Base-by-base conservation (phyloP, 92 coral and sea anemone species). In the Siderastrea radians region DNA sequence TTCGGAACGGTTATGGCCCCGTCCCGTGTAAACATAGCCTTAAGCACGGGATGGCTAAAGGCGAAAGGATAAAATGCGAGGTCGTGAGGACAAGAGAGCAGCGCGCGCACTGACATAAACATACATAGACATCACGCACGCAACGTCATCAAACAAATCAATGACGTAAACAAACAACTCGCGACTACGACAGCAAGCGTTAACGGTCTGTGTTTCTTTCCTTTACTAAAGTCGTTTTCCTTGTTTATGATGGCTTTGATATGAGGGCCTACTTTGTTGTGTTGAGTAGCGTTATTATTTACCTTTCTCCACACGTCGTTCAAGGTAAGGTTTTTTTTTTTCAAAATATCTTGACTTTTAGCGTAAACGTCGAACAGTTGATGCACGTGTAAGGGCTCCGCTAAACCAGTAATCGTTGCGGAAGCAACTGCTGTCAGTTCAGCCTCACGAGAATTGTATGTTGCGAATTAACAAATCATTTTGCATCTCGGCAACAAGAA, bases 31-130 rank as follows among this genome's bases (percentile, higher is more conserved):
- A 26, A 26, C 38, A 26, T 26, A 26, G 38, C 38, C 38, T 26
- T 26, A 26, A 26, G 38, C 38, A 0, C 38, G 38, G 38, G 38
- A 26, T 26, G 38, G 38, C 38, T 26, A 26, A 26, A 26, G 38
- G 38, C 38, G 38, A 26, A 26, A 26, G 38, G 38, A 26, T 26
- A 26, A 26, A 26, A 26, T 26, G 64, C 47, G 52, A 59, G 15
- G 9, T 57, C 68, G 78, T 71, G 78, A 78, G 86, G n/a, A 55
- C 86, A 49, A 54, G 2, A 7, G 19, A 49, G 7, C 57, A 47
- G 45, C 53, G 86, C 86, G 84, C 66, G 86, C 78, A 49, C 59
- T 2, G 72, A 48, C 49, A 47, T 77, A 82, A 82, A 79, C 75
- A 5, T 53, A 48, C 49, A 47, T 77, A 82, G 71, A 79, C 75